Conservation (phyloP, 2,797 vertebrate species). For the Tamandua tetradactyla region DNA sequence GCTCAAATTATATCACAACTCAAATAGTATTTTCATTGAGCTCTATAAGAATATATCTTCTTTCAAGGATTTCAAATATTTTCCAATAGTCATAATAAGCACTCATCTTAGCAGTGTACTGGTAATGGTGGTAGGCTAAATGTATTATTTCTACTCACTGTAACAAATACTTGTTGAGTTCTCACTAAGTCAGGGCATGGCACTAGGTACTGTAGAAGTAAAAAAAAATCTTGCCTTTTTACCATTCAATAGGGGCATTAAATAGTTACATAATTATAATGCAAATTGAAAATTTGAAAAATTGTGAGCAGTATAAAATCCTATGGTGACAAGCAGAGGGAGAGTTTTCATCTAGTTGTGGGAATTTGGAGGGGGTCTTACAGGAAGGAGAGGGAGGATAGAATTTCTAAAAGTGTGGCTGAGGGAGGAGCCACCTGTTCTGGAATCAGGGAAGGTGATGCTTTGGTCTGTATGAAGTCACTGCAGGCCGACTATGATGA, state of each 20-base stretch:
- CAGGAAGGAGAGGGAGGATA: not conserved
- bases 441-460: not conserved
- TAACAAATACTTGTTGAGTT: not conserved
- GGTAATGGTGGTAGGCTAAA: not conserved
- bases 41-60: conserved; percentile 3
- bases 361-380: not conserved
- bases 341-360: not conserved
- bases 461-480: not conserved
- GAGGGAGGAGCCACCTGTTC: not conserved
- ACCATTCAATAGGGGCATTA: not conserved
- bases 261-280: not conserved
- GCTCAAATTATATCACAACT: not conserved
- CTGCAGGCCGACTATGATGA: not conserved
- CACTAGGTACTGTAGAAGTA: not conserved
- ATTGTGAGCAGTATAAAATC: not conserved
- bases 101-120: not conserved
- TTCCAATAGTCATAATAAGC: not conserved
- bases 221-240: not conserved
- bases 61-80: conserved; percentile 16
- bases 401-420: not conserved
- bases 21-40: not conserved
- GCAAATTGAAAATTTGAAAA: conserved; percentile 2
- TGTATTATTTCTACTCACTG: not conserved
- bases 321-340: not conserved
- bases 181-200: not conserved